These are phyloP conservation scores for Ahaetulla prasina DNA, from an alignment of 2,113 vertebrate species.

Conservation along the genomic window DNA sequence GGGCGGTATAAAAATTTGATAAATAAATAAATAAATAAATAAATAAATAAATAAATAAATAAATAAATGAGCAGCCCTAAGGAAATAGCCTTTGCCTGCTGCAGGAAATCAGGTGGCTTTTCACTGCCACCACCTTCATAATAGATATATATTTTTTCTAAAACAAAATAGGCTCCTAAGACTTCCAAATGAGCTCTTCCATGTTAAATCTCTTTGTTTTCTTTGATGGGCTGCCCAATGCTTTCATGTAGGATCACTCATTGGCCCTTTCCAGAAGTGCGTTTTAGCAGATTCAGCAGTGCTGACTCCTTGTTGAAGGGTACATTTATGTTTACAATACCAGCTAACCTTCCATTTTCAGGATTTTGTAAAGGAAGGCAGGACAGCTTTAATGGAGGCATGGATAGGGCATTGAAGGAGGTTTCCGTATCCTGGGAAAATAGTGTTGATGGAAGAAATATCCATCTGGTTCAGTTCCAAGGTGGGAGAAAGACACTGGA, in stretches of 20 bases:
- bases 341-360: conserved; percentile 47
- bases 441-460: too few relatives aligned
- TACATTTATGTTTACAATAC: conserved; percentile 44
- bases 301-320: too few relatives aligned
- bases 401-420: neutral
- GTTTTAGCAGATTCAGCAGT: too few relatives aligned
- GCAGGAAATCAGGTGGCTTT: neutral
- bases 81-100: neutral
- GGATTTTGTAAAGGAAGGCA: neutral
- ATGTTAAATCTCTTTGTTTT: neutral
- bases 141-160: neutral
- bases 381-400: neutral
- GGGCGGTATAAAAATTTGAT: too few relatives aligned
- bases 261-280: too few relatives aligned
- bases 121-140: neutral
- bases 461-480: too few relatives aligned
- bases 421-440: neutral
- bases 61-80: too few relatives aligned
- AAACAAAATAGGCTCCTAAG: too few relatives aligned
- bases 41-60: too few relatives aligned
- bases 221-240: neutral
- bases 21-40: too few relatives aligned
- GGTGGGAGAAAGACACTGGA: too few relatives aligned
- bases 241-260: too few relatives aligned
- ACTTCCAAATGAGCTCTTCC: neutral